Base-by-base conservation (phyloP, 1,140 invertebrate genomes). In the Coenobita brevimanus region DNA sequence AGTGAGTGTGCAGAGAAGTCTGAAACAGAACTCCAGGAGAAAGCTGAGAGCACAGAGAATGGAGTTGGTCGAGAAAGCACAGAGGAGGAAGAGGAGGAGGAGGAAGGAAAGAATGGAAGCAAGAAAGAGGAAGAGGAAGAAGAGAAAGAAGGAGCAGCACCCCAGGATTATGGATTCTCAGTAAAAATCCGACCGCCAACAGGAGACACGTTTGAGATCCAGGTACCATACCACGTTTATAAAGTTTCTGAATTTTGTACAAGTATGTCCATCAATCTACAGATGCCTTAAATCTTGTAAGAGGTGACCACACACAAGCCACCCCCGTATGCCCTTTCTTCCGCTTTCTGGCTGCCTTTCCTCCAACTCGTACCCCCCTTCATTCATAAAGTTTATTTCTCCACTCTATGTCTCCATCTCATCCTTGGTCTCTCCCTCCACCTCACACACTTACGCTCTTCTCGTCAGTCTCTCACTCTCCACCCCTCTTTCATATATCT, bases 201-300 rank as follows among this genome's bases (percentile, higher is more conserved):
- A 33, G 89, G 89, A 27, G 89, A 90, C 15, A 30, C 81, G 6
- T 90, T 90, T 85, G 89, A 89, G 30, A 89, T 89, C 50, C 89
- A 89, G 79, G 89, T 89, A 43, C 4, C 30, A 24, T 69, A 69
- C 1, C 24, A 15, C 3, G 10, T 6, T 4, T 62, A n/a, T 62
- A 10, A 62, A 4, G 78, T 24, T 15, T 21, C n/a, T n/a, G 46
- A 33, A 6, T 6, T 76, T 36, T 36, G 4, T 50, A 21, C 27
- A 4, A 17, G 33, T n/a, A n/a, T n/a, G n/a, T n/a, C n/a, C n/a
- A n/a, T n/a, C n/a, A n/a, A n/a, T n/a, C n/a, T n/a, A n/a, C n/a
- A n/a, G n/a, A n/a, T n/a, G n/a, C n/a, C n/a, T n/a, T n/a, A n/a
- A n/a, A n/a, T n/a, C n/a, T n/a, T n/a, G n/a, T n/a, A n/a, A n/a